Evolutionary conservation across 2,113 vertebrate genomes (phyloP).

Genomic region (Tychaedon coryphoeus): DNA sequence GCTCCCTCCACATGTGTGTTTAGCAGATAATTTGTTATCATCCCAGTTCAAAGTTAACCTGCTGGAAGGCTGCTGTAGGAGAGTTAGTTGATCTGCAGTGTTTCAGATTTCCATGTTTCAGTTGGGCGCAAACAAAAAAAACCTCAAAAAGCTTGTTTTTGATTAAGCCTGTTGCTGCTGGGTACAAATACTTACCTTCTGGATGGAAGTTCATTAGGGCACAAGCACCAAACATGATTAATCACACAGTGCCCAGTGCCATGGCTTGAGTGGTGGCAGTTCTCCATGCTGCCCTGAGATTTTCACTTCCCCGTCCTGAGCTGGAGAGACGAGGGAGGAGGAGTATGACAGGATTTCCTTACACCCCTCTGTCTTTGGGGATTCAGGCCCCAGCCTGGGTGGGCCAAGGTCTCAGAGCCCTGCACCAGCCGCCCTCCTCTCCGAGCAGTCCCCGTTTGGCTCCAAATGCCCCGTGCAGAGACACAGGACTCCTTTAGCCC

Average conservation of each 20-base stretch:
- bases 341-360: neutral
- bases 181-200: conserved; percentile 40
- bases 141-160: conserved; percentile 51
- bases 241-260: neutral
- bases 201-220: conserved; percentile 65
- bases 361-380: accelerated
- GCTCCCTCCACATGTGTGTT: conserved; percentile 21
- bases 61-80: conserved; percentile 35
- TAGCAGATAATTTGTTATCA: conserved; percentile 45
- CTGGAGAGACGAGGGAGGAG: accelerated
- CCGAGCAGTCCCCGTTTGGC: accelerated
- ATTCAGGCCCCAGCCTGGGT: accelerated
- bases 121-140: conserved; percentile 41
- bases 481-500: neutral
- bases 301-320: neutral
- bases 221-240: neutral
- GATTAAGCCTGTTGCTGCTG: neutral
- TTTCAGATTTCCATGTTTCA: conserved; percentile 35
- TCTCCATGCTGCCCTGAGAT: neutral
- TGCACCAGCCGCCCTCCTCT: accelerated
- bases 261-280: neutral
- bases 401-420: neutral
- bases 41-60: conserved; percentile 64
- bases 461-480: neutral
- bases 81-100: conserved; percentile 28